Evolutionary conservation across 2,888 invertebrate genomes (phyloP).

Genomic region (Drosophila flavopinicola): DNA sequence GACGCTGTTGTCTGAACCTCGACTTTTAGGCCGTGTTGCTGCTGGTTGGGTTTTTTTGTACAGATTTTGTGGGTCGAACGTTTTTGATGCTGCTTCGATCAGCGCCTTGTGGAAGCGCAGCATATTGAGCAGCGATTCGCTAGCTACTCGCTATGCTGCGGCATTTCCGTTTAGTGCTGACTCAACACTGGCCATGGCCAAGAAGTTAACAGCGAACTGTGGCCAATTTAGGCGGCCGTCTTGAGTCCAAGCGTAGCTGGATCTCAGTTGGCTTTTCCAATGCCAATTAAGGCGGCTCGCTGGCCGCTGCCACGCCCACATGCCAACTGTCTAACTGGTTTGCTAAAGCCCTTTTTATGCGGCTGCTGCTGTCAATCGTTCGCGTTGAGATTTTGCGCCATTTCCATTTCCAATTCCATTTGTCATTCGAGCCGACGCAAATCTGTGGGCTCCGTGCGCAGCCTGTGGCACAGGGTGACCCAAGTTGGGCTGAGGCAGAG

Average conservation of each 20-base stretch:
- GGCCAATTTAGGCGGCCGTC: neutral
- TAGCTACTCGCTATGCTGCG: conserved; percentile 12
- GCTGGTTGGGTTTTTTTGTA: neutral
- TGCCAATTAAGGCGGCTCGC: conserved; percentile 41
- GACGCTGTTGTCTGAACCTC: conserved; percentile 32
- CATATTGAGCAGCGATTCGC: neutral
- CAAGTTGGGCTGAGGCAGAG: conserved; percentile 1
- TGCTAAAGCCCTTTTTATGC: conserved; percentile 24
- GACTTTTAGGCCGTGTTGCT: conserved; percentile 40
- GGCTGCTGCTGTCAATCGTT: conserved; percentile 13
- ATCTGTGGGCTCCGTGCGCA: conserved; percentile 26
- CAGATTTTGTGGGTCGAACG: conserved; percentile 27
- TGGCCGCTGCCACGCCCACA: conserved; percentile 39
- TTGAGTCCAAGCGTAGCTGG: neutral
- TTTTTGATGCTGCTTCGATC: conserved; percentile 10
- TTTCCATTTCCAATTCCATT: conserved; percentile 47
- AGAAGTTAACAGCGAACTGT: conserved; percentile 7
- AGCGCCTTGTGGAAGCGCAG: neutral
- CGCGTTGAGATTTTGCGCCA: conserved; percentile 37
- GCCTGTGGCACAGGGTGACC: conserved; percentile 41
- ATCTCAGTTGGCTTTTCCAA: conserved; percentile 21
- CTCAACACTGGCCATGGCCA: conserved; percentile 39
- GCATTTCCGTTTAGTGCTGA: conserved; percentile 50
- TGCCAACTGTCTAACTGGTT: conserved; percentile 27
- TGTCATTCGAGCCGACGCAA: conserved; percentile 49